Conservation (phyloP, 2,113 vertebrate species). For the Chunga burmeisteri region DNA sequence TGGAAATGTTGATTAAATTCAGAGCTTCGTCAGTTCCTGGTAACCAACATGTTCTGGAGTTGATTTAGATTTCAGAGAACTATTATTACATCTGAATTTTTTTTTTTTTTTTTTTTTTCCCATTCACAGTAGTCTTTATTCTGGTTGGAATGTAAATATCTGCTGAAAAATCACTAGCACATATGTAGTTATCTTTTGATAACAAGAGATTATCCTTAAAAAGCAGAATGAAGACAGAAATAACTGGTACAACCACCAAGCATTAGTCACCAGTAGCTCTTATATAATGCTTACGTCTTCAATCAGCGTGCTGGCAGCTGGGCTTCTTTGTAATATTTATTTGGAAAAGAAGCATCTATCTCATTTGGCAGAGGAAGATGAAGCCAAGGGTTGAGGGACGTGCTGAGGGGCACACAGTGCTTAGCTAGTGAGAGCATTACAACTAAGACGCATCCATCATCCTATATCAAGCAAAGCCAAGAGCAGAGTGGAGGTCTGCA, state of each 20-base stretch:
- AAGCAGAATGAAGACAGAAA: conserved; percentile 60
- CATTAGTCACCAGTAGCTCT: conserved; percentile 52
- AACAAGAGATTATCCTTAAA: conserved; percentile 24
- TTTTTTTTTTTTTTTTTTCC: neutral
- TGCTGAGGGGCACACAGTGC: neutral
- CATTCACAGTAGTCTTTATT: neutral
- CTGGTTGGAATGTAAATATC: neutral
- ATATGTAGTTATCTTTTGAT: neutral
- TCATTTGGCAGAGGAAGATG: neutral
- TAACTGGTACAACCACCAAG: conserved; percentile 41
- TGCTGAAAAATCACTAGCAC: neutral
- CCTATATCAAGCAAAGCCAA: neutral
- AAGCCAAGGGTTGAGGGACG: neutral
- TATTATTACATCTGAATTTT: neutral
- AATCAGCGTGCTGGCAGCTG: neutral
- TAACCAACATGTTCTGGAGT: neutral
- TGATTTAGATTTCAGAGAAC: conserved; percentile 11
- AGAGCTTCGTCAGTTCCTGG: neutral
- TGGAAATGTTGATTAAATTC: neutral
- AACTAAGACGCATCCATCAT: neutral
- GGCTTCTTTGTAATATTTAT: neutral
- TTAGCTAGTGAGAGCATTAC: neutral
- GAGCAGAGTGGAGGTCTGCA: neutral
- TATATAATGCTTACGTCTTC: conserved; percentile 59
- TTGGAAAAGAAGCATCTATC: neutral